Conservation (phyloP, 2,113 vertebrate genomes). For the Mormoops blainvillei region DNA sequence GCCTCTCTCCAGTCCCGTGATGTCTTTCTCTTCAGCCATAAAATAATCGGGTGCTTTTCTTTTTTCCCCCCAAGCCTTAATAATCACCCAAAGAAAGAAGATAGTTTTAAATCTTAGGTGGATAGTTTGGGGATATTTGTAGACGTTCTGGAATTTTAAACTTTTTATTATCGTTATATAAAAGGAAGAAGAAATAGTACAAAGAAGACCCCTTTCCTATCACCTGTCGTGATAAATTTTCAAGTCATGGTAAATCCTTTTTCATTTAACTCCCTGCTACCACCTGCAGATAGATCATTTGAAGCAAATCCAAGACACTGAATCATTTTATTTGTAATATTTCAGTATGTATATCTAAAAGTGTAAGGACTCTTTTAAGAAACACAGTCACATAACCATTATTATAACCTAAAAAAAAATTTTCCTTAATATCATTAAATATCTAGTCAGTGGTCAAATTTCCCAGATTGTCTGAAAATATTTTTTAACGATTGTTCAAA, state of each 20-base stretch:
- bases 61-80: background rate
- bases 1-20: background rate
- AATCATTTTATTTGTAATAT: slow-evolving; percentile 29
- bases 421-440: background rate
- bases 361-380: background rate
- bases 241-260: background rate
- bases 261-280: background rate
- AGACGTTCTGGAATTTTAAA: background rate
- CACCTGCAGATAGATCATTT: background rate
- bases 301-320: background rate
- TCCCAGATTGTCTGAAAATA: background rate
- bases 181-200: background rate
- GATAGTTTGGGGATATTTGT: background rate
- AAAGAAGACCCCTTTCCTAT: background rate
- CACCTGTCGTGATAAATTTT: background rate
- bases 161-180: background rate
- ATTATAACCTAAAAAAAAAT: background rate
- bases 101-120: background rate
- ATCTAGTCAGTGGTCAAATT: slow-evolving; percentile 2
- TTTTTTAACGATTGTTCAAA: background rate
- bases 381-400: background rate
- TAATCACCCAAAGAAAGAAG: background rate
- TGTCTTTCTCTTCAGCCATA: background rate
- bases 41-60: background rate
- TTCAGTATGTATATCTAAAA: background rate